Percentiles rank a stretch among this genome's conserved stretches.
phyloP scores from a whole-genome alignment of 1,140 invertebrate species.

The Orchesella cincta region DNA sequence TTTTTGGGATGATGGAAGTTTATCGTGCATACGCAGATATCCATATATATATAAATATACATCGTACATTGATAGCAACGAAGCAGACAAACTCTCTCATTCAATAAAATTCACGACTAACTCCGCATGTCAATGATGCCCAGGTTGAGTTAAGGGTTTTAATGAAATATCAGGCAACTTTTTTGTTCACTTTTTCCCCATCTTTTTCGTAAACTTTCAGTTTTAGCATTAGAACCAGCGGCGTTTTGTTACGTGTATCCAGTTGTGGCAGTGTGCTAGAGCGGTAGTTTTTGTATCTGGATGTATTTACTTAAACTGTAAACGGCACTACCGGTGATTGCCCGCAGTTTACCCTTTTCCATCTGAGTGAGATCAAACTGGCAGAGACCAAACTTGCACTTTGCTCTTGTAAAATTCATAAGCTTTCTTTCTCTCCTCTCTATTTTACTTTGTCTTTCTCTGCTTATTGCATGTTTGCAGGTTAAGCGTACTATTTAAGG shows the following conservation, averaged over 20 bases:
- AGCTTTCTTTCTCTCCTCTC: constrained; percentile 9
- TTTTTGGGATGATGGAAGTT: no score
- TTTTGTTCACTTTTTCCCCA: constrained; percentile 5
- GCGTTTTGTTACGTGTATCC: not conserved
- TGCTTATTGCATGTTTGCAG: not conserved
- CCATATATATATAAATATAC: no score
- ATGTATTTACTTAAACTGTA: constrained; percentile 25
- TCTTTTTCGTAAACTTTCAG: constrained; percentile 6
- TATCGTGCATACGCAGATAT: no score
- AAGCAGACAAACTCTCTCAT: not conserved
- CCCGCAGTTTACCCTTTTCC: constrained; percentile 21
- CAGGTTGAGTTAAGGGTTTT: constrained; percentile 9
- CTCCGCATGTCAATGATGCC: constrained; percentile 23
- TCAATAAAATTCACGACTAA: constrained; percentile 24
- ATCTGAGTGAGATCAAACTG: constrained; percentile 19
- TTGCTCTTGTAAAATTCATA: constrained; percentile 28
- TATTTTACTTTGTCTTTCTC: not conserved
- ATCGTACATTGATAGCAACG: not conserved
- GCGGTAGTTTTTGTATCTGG: not conserved
- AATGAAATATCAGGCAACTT: constrained; percentile 19
- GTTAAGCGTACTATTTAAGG: no score
- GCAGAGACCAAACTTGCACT: constrained; percentile 3
- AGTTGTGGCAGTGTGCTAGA: not conserved
- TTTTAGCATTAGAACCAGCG: not conserved
- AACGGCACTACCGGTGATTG: constrained; percentile 24